These are phyloP conservation scores for Bombyx huttoni DNA, from an alignment of 2,888 invertebrate species.

Conservation along the genomic window DNA sequence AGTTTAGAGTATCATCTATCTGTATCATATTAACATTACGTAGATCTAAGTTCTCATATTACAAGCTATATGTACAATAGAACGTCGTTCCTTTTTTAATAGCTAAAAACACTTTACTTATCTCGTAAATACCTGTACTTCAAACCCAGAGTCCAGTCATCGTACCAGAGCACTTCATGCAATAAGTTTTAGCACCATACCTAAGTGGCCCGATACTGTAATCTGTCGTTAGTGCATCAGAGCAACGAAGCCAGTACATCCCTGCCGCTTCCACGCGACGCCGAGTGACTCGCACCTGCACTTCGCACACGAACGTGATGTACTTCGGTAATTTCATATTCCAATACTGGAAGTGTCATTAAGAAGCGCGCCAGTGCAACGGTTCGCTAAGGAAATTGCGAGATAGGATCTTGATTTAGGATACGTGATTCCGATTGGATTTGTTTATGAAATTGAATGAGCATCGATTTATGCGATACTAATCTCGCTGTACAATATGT, in stretches of 20 bases:
- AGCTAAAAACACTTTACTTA: no score
- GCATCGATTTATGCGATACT: not conserved
- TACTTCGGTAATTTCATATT: constrained; percentile 23
- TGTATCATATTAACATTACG: no score
- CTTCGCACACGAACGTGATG: constrained; percentile 8
- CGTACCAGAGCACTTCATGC: not conserved
- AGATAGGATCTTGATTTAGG: constrained; percentile 1
- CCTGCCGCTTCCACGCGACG: not conserved
- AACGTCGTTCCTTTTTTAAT: no score
- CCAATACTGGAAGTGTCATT: constrained; percentile 5
- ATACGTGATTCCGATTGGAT: constrained; percentile 8
- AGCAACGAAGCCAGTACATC: not conserved
- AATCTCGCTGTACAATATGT: no score
- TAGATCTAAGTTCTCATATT: no score
- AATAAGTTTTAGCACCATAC: not conserved
- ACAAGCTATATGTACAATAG: no score
- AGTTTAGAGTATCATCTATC: no score
- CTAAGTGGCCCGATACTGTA: not conserved
- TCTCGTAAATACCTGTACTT: not conserved
- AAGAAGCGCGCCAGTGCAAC: not conserved
- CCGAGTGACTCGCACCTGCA: not conserved
- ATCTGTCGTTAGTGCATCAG: not conserved
- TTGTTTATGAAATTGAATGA: constrained; percentile 5
- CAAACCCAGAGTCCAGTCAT: not conserved
- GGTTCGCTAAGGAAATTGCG: not conserved